Base-by-base conservation (phyloP, 1,140 invertebrate genomes). In the Drosophila serrata region DNA sequence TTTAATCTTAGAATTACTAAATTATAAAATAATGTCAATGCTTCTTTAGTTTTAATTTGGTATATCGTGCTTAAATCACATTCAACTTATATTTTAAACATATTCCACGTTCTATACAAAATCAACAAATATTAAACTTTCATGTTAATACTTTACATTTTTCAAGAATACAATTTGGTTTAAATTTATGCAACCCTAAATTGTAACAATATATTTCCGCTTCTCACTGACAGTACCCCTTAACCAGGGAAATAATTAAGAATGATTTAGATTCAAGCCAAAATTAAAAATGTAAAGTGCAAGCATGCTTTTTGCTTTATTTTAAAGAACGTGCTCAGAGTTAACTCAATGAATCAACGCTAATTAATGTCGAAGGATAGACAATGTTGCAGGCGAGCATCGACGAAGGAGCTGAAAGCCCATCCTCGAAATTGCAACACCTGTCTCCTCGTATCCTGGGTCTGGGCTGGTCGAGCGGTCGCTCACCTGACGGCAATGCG, bases 311-410 rank as follows among this genome's bases (percentile, higher is more conserved):
- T 29, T 12, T 8, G n/a, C 12, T 29, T 27, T 63, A 4, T 15
- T 43, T 61, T 13, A 48, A 4, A 11, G 11, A 33, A 48, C 19
- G 46, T 19, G 11, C 27, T 35, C 31, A 5, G 8, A 35, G 42
- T 45, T 19, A 15, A 49, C 22, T 53, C 59, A 57, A 35, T 48
- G 60, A 65, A 65, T 73, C 76, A 79, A 79, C 55, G 67, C 57
- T 79, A 79, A 79, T 79, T 79, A 65, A 40, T 79, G 67, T 63
- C 55, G 67, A 79, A 79, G 62, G 76, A 59, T 61, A 27, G 61
- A 64, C 63, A 37, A 61, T 42, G 55, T 45, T 62, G 43, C 29
- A 27, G 51, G 31, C 24, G 13, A 43, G 7, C 40, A 67, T 31
- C 27, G 60, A 27, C 58, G 19, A 58, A 53, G 46, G 27, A 60